These are phyloP conservation scores for Rhagonycha fulva DNA, from an alignment of 2,888 invertebrate species.

Conservation along the genomic window DNA sequence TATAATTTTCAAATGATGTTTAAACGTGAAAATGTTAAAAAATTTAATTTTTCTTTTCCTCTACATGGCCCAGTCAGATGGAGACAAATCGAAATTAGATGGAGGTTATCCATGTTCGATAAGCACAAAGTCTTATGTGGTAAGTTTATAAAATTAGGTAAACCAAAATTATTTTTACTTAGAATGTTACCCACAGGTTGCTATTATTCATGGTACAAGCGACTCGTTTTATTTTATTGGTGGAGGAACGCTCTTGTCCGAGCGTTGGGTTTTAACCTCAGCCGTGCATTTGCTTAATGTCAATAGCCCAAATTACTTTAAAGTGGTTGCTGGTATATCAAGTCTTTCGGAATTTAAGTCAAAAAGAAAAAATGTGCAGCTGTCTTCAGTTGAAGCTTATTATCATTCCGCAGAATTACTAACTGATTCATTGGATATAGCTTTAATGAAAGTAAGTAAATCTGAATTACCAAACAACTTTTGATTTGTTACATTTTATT, in stretches of 20 bases:
- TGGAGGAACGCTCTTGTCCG: neutral
- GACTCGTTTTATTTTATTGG: neutral
- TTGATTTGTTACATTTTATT: neutral
- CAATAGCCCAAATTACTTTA: fast-evolving
- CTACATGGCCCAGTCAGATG: neutral
- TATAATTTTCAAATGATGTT: neutral
- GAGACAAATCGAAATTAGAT: neutral
- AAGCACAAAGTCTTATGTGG: neutral
- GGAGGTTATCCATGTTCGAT: neutral
- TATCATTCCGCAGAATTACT: neutral
- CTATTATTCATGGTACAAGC: neutral
- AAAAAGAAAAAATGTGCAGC: neutral
- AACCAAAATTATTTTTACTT: neutral
- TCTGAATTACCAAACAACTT: neutral
- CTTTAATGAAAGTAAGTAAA: neutral
- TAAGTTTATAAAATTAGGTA: neutral
- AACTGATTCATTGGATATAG: neutral
- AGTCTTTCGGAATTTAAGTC: neutral
- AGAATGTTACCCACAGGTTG: neutral
- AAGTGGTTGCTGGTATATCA: neutral
- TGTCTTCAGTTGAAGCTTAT: neutral
- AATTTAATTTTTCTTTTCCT: neutral
- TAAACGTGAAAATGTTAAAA: neutral
- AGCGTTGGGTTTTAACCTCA: neutral
- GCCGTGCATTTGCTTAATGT: neutral